Conservation (phyloP, 2,797 vertebrate species). For the Peromyscus eremicus region DNA sequence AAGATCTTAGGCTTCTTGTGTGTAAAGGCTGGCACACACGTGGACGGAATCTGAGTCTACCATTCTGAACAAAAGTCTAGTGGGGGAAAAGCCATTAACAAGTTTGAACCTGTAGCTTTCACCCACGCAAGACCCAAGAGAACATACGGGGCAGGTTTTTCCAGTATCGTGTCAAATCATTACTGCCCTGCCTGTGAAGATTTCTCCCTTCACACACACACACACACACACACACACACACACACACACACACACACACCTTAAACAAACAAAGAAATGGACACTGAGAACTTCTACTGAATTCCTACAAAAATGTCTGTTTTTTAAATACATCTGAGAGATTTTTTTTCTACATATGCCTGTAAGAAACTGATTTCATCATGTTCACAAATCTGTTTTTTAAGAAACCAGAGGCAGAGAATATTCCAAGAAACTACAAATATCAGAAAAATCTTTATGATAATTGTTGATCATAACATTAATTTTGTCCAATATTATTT, state of each 20-base stretch:
- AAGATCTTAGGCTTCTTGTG: conserved; percentile 14
- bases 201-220: conserved; percentile 13
- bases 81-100: neutral
- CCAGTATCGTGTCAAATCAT: neutral
- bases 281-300: neutral
- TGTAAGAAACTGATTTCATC: neutral
- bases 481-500: conserved; percentile 25
- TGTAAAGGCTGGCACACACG: conserved; percentile 14
- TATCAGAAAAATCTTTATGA: conserved; percentile 35
- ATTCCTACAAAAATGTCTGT: neutral
- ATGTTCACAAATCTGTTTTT: conserved; percentile 41
- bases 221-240: neutral
- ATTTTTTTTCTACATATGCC: neutral
- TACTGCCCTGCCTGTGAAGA: neutral
- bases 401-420: neutral
- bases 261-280: neutral
- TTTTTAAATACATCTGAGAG: neutral
- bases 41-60: neutral
- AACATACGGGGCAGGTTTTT: neutral
- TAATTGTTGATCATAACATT: neutral
- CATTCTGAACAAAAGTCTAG: neutral
- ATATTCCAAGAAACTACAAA: conserved; percentile 9
- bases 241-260: neutral
- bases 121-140: neutral
- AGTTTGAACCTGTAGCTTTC: neutral